A percentile compares a stretch with the other conserved stretches of the same genome.
Conservation (phyloP, 2,888 invertebrate species). For the Digitonthophagus gazella region DNA sequence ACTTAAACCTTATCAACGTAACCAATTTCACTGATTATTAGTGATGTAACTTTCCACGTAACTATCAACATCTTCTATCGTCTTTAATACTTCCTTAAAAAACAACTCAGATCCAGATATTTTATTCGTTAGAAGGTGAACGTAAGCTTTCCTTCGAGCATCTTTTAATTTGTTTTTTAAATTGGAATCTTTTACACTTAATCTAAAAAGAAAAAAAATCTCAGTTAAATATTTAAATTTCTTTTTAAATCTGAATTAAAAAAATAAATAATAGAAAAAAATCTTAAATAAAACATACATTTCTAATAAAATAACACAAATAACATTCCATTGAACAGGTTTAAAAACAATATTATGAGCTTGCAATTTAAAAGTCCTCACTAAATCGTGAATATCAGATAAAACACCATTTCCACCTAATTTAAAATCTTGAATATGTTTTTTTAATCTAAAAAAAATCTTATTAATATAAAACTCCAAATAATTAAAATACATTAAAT, state of each 20-base stretch:
- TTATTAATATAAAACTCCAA: slow-evolving; percentile 29
- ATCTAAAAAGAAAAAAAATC: slow-evolving; percentile 26
- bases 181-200: slow-evolving; percentile 27
- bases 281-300: slow-evolving; percentile 53
- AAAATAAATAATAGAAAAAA: slow-evolving; percentile 1
- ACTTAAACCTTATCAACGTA: background rate
- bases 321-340: slow-evolving; percentile 68
- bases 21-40: too few species aligned
- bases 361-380: slow-evolving; percentile 65
- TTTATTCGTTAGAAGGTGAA: slow-evolving; percentile 23
- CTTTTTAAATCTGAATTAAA: background rate
- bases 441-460: slow-evolving; percentile 23
- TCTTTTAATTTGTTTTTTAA: slow-evolving; percentile 26
- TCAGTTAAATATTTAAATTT: background rate
- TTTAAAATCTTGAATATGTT: slow-evolving; percentile 26
- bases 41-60: slow-evolving; percentile 29
- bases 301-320: slow-evolving; percentile 67
- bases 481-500: slow-evolving; percentile 38
- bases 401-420: slow-evolving; percentile 28
- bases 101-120: slow-evolving; percentile 25
- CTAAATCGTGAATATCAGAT: slow-evolving; percentile 55
- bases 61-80: slow-evolving; percentile 26
- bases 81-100: slow-evolving; percentile 24
- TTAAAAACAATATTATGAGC: slow-evolving; percentile 72
- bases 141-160: slow-evolving; percentile 17